Evolutionary conservation across 2,888 invertebrate species (phyloP), one percentile per base, ranked within the genome.

Genomic region (Incurvaria masculella): DNA sequence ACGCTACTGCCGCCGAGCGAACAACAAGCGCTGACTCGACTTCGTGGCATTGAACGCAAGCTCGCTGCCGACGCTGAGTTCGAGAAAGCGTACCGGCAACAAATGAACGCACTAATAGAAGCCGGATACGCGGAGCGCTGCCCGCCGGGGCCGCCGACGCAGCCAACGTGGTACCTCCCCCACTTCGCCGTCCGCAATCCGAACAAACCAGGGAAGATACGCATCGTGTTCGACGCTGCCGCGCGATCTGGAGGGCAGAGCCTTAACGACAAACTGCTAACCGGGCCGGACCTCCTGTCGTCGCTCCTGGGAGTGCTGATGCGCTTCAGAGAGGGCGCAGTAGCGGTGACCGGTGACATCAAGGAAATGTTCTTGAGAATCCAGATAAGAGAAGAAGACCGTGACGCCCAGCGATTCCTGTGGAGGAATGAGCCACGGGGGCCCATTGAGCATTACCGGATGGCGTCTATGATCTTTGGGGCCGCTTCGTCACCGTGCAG

Each of bases 311-410:
- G 45, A 33, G 54, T 56, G 1, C 53, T 57, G 52, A 19, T 54
- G 8, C 45, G 57, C 8, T 57, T 57, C 33, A 18, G 55, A 2
- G 51, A 54, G 43, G 21, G 55, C 14, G 33, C 14, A 38, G 21
- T 55, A 1, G 57, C 52, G 14, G 38, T 54, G 1, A 49, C 49
- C 1, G 56, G 51, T 0, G 54, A 57, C 45, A 58, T 58, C 1
- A 39, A 48, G 1, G 57, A 57, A 17, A 57, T 57, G 57, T 55
- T 56, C 21, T 45, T 55, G 47, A 49, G 52, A 42, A 42, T 56
- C 2, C 49, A 48, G 10, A 44, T 55, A 2, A 42, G n/a, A 23
- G 19, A 33, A 1, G 47, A 52, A 43, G 53, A 56, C 19, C 17
- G 53, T n/a, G 47, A 53, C n/a, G 50, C 51, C 0, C 51, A 52